phyloP scores from a whole-genome alignment of 2,888 invertebrate species.

The Pycnomerus fuliginosus region DNA sequence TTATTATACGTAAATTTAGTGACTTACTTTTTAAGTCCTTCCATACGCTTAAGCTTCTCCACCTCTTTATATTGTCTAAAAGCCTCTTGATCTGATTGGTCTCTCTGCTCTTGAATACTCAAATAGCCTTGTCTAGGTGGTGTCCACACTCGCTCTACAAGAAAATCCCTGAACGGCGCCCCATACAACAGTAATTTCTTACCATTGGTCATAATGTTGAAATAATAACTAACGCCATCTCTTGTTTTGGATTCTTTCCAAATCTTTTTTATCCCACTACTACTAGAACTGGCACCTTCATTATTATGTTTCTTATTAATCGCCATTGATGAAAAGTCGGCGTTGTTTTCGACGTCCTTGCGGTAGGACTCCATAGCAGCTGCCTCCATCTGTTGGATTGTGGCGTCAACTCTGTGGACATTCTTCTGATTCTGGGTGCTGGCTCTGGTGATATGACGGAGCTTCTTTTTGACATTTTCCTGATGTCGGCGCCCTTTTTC shows the following conservation, averaged over 20 bases:
- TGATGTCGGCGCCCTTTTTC: conserved; percentile 92
- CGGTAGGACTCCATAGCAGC: conserved; percentile 87
- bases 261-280: conserved; percentile 47
- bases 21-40: conserved; percentile 32
- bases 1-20: not conserved
- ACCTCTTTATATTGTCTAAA: conserved; percentile 51
- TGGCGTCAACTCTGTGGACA: conserved; percentile 72
- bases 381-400: conserved; percentile 85
- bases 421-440: conserved; percentile 79
- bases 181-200: conserved; percentile 17
- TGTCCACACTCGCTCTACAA: conserved; percentile 75
- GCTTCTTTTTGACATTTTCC: conserved; percentile 83
- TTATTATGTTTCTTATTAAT: conserved; percentile 45
- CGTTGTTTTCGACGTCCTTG: conserved; percentile 75
- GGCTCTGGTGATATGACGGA: conserved; percentile 81
- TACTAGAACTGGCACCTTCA: conserved; percentile 38
- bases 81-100: conserved; percentile 55
- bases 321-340: conserved; percentile 62
- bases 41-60: conserved; percentile 39
- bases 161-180: conserved; percentile 19
- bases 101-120: conserved; percentile 64
- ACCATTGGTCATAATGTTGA: conserved; percentile 84
- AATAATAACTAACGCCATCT: conserved; percentile 80
- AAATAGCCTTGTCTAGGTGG: conserved; percentile 71
- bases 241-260: conserved; percentile 82